These are phyloP conservation scores for Spatulosminthurus flaviceps DNA, from an alignment of 2,888 invertebrate species.

Conservation along the genomic window DNA sequence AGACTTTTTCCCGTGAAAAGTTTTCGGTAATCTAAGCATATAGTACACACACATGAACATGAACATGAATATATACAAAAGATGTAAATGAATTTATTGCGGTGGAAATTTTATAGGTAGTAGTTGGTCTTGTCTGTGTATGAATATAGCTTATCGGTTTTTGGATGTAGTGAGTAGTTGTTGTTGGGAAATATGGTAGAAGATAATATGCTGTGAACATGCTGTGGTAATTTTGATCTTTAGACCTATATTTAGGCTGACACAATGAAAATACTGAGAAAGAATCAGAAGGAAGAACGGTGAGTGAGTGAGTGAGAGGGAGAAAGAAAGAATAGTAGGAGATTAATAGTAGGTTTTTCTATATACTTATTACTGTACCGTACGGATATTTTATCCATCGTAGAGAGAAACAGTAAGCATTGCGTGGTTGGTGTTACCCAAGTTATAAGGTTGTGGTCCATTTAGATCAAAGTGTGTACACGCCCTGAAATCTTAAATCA, in stretches of 20 bases:
- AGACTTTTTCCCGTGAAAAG: conserved; percentile 9
- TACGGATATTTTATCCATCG: background rate
- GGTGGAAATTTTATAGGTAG: conserved; percentile 18
- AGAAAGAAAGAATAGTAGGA: conserved; percentile 11
- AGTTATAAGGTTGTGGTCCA: conserved; percentile 48
- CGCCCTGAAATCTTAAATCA: conserved; percentile 51
- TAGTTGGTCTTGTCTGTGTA: conserved; percentile 4
- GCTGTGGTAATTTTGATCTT: conserved; percentile 35
- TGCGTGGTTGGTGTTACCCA: conserved; percentile 33
- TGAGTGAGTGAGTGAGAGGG: conserved; percentile 14
- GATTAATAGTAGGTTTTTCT: background rate
- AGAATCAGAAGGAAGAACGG: conserved; percentile 12
- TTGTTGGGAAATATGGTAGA: background rate
- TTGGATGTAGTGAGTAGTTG: too few relatives aligned
- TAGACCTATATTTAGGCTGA: conserved; percentile 32
- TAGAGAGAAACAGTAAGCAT: conserved; percentile 6
- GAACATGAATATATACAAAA: too few relatives aligned
- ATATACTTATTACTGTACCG: conserved; percentile 25
- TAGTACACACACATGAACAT: too few relatives aligned
- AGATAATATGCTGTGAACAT: conserved; percentile 25
- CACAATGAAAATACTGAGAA: conserved; percentile 21
- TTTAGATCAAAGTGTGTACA: conserved; percentile 49
- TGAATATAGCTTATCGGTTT: background rate
- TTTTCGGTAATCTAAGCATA: conserved; percentile 14
- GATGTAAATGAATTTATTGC: conserved; percentile 28